These are phyloP conservation scores for Zeugodacus cucurbitae DNA, from an alignment of 1,140 invertebrate genomes.

Conservation along the genomic window DNA sequence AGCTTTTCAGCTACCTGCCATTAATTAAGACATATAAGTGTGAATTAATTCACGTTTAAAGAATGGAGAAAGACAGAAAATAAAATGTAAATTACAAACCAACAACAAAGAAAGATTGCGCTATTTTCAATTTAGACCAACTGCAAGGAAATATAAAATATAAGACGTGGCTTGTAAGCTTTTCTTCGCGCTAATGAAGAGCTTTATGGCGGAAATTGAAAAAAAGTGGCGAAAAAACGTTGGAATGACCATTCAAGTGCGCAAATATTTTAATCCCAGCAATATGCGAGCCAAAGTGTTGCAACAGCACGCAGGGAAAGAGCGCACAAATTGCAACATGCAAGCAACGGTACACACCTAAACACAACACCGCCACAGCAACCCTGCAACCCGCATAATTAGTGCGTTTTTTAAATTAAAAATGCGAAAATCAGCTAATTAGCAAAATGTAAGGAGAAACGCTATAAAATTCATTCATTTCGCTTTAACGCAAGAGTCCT, in stretches of 20 bases:
- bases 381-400: not conserved
- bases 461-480: not conserved
- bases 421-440: slow-evolving; percentile 29
- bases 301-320: not conserved
- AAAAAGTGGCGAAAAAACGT: not conserved
- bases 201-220: slow-evolving; percentile 13
- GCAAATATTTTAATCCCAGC: not conserved
- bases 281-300: not conserved
- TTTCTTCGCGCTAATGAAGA: slow-evolving; percentile 17
- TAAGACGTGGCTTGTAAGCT: not conserved
- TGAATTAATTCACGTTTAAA: not conserved
- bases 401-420: slow-evolving; percentile 17
- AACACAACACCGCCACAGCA: not conserved
- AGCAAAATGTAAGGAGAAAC: not conserved
- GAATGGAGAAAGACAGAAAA: not conserved
- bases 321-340: not conserved
- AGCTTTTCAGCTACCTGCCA: not conserved
- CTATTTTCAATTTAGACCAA: not conserved
- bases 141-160: not conserved
- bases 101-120: not conserved
- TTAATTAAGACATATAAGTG: not conserved
- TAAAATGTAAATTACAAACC: not conserved
- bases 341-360: not conserved
- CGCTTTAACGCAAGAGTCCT: not conserved
- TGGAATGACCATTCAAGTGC: not conserved